phyloP scores from a whole-genome alignment of 2,797 vertebrate species.

The Onychomys torridus region DNA sequence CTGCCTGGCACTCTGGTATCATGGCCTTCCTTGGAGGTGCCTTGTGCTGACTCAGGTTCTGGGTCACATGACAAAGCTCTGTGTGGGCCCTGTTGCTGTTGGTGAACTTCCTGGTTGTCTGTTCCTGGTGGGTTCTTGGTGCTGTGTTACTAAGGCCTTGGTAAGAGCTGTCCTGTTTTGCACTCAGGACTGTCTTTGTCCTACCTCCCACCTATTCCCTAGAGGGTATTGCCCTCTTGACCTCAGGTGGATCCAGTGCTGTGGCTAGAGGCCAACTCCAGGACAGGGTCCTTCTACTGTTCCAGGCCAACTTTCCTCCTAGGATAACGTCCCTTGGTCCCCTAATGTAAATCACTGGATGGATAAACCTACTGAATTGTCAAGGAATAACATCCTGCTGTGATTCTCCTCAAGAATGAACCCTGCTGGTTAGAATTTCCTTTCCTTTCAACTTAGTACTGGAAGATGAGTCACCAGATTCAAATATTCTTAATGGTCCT shows the following conservation, averaged over 20 bases:
- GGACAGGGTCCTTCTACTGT: neutral
- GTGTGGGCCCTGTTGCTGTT: neutral
- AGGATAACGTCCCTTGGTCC: neutral
- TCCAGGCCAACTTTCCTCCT: neutral
- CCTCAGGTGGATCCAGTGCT: neutral
- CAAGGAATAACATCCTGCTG: constrained; percentile 49
- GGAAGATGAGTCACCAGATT: constrained; percentile 80
- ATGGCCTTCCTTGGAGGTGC: neutral
- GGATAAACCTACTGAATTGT: neutral
- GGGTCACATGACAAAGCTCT: neutral
- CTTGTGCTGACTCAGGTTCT: neutral
- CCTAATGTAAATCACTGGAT: neutral
- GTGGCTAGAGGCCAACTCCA: neutral
- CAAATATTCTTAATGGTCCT: constrained; percentile 38
- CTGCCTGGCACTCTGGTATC: neutral
- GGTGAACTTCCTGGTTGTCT: neutral
- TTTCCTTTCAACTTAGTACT: constrained; percentile 80
- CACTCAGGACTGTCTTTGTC: neutral
- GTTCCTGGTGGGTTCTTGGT: neutral
- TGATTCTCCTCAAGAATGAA: constrained; percentile 82
- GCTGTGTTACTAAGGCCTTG: neutral
- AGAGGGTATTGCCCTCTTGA: neutral
- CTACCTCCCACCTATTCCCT: neutral
- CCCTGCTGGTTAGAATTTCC: constrained; percentile 81
- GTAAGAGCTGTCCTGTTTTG: neutral